These are phyloP conservation scores for Drosophila burlai DNA, from an alignment of 1,140 invertebrate species.

Conservation along the genomic window DNA sequence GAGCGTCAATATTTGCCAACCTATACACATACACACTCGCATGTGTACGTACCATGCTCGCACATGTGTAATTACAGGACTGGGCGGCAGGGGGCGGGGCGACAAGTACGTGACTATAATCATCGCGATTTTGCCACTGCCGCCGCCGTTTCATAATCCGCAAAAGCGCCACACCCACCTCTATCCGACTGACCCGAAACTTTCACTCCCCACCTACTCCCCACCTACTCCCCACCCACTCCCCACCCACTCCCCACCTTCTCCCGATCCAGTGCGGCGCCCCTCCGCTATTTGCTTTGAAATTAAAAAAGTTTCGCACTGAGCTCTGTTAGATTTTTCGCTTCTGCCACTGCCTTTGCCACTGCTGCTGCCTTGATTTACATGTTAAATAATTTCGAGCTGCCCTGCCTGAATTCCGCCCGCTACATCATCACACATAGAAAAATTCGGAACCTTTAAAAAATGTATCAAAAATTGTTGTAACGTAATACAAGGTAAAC, in stretches of 20 bases:
- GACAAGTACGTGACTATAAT: conserved; percentile 83
- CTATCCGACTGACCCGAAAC: conserved; percentile 30
- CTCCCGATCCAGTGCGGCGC: neutral
- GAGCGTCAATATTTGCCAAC: conserved; percentile 74
- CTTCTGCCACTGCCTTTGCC: conserved; percentile 45
- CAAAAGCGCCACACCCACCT: conserved; percentile 13
- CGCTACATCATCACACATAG: conserved; percentile 1
- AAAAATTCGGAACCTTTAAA: neutral
- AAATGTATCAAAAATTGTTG: neutral
- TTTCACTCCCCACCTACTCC: neutral
- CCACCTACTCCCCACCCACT: neutral
- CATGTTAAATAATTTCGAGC: conserved; percentile 78
- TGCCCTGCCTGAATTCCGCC: conserved; percentile 26
- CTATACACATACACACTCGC: conserved; percentile 23
- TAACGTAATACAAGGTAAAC: neutral
- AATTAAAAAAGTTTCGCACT: conserved; percentile 80
- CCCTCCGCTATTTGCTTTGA: conserved; percentile 72
- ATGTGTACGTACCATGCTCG: conserved; percentile 10
- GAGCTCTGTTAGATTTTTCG: conserved; percentile 70
- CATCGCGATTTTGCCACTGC: conserved; percentile 60
- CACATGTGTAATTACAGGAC: conserved; percentile 67
- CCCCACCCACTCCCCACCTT: neutral
- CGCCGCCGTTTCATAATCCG: conserved; percentile 57
- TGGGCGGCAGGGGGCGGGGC: conserved; percentile 45
- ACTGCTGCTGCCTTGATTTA: conserved; percentile 67